phyloP scores from a whole-genome alignment of 2,888 invertebrate genomes.

The Microplitis manilae region DNA sequence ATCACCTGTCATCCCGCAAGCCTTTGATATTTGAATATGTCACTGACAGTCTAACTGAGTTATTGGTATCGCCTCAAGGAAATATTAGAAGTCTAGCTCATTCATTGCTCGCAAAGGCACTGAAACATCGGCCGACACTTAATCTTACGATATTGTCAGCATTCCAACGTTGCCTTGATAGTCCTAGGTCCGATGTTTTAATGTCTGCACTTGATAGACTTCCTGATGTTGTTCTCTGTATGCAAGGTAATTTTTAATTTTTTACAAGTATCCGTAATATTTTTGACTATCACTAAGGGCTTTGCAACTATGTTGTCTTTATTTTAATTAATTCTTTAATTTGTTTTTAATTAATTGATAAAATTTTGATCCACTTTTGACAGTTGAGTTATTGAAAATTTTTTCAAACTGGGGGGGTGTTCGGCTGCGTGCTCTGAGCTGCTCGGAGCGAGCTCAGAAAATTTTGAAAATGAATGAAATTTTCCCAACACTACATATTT shows the following conservation, averaged over 20 bases:
- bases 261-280: neutral
- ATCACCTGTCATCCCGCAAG: constrained; percentile 80
- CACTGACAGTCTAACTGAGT: constrained; percentile 77
- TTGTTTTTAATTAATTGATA: too few species aligned
- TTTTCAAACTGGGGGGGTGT: too few species aligned
- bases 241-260: constrained; percentile 75
- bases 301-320: too few species aligned
- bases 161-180: constrained; percentile 86
- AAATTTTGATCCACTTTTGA: too few species aligned
- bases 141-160: constrained; percentile 81
- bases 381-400: too few species aligned
- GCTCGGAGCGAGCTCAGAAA: too few species aligned
- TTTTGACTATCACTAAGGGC: too few species aligned
- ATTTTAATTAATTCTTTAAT: too few species aligned
- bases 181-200: constrained; percentile 84
- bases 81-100: constrained; percentile 82
- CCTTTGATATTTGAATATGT: constrained; percentile 80
- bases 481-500: too few species aligned
- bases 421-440: too few species aligned
- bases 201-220: constrained; percentile 85
- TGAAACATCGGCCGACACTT: constrained; percentile 79
- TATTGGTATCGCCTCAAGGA: constrained; percentile 77
- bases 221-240: constrained; percentile 85
- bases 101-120: constrained; percentile 79
- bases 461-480: too few species aligned